Percentiles rank a stretch among this genome's conserved stretches.
phyloP scores from a whole-genome alignment of 2,888 invertebrate species.

The Entomobrya multifasciata region DNA sequence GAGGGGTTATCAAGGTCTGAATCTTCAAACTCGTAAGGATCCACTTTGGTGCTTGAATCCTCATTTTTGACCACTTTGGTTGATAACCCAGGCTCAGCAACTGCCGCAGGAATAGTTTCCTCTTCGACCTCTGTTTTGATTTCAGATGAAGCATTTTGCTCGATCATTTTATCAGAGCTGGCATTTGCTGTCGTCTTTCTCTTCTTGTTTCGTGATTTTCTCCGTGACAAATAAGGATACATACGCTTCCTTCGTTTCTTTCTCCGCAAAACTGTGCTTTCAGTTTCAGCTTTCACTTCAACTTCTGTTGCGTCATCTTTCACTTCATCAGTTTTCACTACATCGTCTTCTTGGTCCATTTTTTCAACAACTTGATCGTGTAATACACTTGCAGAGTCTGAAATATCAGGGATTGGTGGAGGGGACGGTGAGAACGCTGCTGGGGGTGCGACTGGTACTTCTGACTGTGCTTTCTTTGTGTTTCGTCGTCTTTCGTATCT shows the following conservation, averaged over 20 bases:
- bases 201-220: conserved; percentile 53
- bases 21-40: conserved; percentile 68
- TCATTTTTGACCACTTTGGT: not conserved
- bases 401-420: conserved; percentile 61
- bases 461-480: not conserved
- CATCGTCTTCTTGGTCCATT: not conserved
- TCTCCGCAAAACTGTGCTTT: conserved; percentile 20
- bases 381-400: not conserved
- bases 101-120: not conserved
- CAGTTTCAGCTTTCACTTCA: not conserved
- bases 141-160: not conserved
- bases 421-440: conserved; percentile 9
- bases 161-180: not conserved
- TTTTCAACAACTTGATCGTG: not conserved
- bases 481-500: conserved; percentile 10
- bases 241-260: conserved; percentile 63
- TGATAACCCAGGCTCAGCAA: not conserved
- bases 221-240: conserved; percentile 60
- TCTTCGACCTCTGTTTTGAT: not conserved
- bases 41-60: not conserved
- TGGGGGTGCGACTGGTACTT: not conserved
- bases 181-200: not conserved
- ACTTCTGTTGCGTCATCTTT: not conserved
- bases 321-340: too few species aligned
- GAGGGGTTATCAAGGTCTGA: conserved; percentile 40